A percentile compares a stretch with the other conserved stretches of the same genome.
phyloP scores from a whole-genome alignment of 2,797 vertebrate species.

The Notoglanidium macrostoma region DNA sequence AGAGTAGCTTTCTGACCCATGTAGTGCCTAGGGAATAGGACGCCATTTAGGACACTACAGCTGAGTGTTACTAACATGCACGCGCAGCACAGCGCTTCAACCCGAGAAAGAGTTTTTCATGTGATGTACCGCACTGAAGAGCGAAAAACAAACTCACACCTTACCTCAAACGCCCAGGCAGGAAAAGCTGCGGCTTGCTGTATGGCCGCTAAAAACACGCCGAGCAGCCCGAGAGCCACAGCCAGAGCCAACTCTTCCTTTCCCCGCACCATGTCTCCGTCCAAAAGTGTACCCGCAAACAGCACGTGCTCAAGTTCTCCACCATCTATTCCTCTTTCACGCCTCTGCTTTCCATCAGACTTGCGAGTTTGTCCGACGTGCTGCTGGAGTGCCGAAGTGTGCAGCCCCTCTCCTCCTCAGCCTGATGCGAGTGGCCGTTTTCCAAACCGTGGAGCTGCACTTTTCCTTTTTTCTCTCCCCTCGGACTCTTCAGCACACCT shows the following conservation, averaged over 20 bases:
- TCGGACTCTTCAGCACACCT: conserved; percentile 60
- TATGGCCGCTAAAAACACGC: conserved; percentile 69
- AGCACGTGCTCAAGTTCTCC: conserved; percentile 52
- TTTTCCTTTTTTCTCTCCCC: conserved; percentile 63
- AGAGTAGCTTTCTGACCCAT: neutral
- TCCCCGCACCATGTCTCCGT: conserved; percentile 63
- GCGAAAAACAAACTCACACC: conserved; percentile 37
- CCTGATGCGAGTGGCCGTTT: conserved; percentile 19
- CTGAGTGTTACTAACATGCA: neutral
- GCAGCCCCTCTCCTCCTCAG: neutral
- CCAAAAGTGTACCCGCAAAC: conserved; percentile 58
- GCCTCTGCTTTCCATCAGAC: conserved; percentile 60
- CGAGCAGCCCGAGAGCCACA: conserved; percentile 70
- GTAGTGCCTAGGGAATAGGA: neutral
- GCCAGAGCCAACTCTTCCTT: conserved; percentile 65
- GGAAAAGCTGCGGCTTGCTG: conserved; percentile 72
- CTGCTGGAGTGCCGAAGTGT: conserved; percentile 1
- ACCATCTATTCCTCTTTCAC: conserved; percentile 59
- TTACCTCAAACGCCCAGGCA: conserved; percentile 78
- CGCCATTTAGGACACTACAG: neutral
- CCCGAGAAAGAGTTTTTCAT: neutral
- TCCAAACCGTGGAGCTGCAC: conserved; percentile 43
- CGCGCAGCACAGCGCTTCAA: neutral
- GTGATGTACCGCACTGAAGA: neutral
- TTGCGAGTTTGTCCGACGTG: neutral